phyloP scores from a whole-genome alignment of 1,140 invertebrate genomes.

The Neomicropteryx cornuta region DNA sequence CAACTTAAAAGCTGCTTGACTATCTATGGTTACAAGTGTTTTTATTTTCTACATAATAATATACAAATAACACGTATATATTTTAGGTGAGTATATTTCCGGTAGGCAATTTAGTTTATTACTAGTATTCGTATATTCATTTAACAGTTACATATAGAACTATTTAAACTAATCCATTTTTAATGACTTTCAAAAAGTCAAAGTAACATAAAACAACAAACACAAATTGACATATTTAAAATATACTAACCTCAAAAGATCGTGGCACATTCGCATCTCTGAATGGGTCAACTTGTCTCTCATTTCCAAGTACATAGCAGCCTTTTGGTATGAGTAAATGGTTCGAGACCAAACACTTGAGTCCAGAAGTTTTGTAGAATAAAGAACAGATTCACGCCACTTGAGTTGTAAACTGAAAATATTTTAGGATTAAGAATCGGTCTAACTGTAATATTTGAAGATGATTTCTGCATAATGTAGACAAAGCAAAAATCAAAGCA shows the following conservation, averaged over 20 bases:
- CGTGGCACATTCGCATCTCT: conserved; percentile 38
- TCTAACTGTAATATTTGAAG: conserved; percentile 7
- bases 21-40: no score
- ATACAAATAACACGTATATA: no score
- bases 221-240: no score
- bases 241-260: conserved; percentile 47
- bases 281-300: conserved; percentile 41
- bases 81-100: no score
- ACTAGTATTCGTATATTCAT: no score
- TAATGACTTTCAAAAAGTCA: no score
- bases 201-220: no score
- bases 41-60: no score
- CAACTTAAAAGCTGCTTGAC: no score
- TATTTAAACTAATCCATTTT: not conserved
- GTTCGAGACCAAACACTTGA: conserved; percentile 87
- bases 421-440: no score
- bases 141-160: no score
- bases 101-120: no score
- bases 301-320: conserved; percentile 67
- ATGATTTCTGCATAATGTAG: not conserved
- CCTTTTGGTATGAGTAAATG: conserved; percentile 84
- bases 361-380: conserved; percentile 58
- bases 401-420: conserved; percentile 42
- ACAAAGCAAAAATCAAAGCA: conserved; percentile 7
- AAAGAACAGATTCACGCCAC: conserved; percentile 63